Evolutionary conservation across 2,113 vertebrate genomes (phyloP).

Genomic region (Aphyosemion australe): DNA sequence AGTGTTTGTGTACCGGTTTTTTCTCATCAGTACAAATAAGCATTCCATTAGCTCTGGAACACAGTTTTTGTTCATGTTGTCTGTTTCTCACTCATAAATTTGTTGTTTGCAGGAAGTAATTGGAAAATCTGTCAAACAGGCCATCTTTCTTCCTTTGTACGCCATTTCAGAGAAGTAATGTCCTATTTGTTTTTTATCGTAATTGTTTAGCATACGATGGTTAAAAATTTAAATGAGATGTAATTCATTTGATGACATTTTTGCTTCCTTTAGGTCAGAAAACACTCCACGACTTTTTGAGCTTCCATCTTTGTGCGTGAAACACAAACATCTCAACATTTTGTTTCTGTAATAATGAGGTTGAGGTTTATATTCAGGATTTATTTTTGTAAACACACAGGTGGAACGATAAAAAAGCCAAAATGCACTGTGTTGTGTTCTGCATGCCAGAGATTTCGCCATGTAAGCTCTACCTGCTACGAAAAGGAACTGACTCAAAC

Average conservation of each 20-base stretch:
- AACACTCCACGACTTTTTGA: constrained; percentile 85
- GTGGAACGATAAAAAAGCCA: constrained; percentile 93
- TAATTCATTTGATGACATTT: neutral
- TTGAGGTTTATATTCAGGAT: neutral
- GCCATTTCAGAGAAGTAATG: constrained; percentile 84
- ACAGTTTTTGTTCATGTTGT: neutral
- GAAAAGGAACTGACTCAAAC: constrained; percentile 87
- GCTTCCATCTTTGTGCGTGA: constrained; percentile 91
- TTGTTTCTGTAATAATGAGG: neutral
- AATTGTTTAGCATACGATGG: neutral
- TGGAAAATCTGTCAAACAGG: constrained; percentile 89
- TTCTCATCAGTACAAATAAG: neutral
- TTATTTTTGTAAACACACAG: constrained; percentile 66
- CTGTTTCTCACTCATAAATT: neutral
- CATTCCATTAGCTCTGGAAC: neutral
- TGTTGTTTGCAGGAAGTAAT: constrained; percentile 79
- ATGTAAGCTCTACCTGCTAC: constrained; percentile 87
- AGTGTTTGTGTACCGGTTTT: constrained; percentile 52
- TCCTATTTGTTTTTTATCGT: neutral
- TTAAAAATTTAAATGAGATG: neutral
- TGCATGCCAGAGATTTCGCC: constrained; percentile 87
- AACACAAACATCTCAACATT: neutral
- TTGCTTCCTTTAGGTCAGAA: constrained; percentile 81
- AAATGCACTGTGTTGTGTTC: constrained; percentile 91
- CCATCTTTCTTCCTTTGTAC: constrained; percentile 85